Base-by-base conservation (phyloP, 2,113 vertebrate genomes). In the Rhipidura dahli region DNA sequence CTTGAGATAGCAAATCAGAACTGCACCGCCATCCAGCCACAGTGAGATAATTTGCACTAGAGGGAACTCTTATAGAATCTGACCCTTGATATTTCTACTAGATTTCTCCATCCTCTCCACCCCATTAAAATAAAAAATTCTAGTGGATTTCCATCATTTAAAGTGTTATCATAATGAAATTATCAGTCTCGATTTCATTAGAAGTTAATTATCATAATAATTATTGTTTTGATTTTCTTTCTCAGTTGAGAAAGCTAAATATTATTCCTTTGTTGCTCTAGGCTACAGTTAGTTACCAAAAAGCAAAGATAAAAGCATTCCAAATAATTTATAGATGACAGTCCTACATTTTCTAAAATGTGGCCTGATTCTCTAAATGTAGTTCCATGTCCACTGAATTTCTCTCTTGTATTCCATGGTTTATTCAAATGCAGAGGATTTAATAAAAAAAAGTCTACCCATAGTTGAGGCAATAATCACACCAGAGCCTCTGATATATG, bases 281-380 rank as follows among this genome's bases (percentile, higher is more conserved):
- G 63, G 82, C 96, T 97, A 93, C 77, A 94, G 93, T 94, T 94
- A 94, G 42, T 33, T 78, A 87, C 8, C 5, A 66, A 78, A 47
- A 75, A 54, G 30, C 22, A 71, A 95, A 94, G 50, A 40, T 30
- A 96, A 97, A 96, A 97, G 47, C 70, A 89, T 50, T 93, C 83
- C 84, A 95, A 96, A 96, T 92, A 96, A 70, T 93, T 95, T 82
- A 84, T 49, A 96, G 50, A 95, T 83, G 33, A 94, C 49, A 83
- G 65, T 87, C 75, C 64, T 81, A 76, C 27, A 61, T 44, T 49
- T 89, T 69, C 44, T 65, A 76, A 92, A 82, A 68, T 7, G 49
- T 56, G 51, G 30, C 31, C 61, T 33, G 27, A 83, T 60, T 71
- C 63, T 76, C 53, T 75, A 86, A 65, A 85, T 37, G 45, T 4